Evolutionary conservation across 2,888 invertebrate genomes (phyloP).

Genomic region (Orthosia cruda): DNA sequence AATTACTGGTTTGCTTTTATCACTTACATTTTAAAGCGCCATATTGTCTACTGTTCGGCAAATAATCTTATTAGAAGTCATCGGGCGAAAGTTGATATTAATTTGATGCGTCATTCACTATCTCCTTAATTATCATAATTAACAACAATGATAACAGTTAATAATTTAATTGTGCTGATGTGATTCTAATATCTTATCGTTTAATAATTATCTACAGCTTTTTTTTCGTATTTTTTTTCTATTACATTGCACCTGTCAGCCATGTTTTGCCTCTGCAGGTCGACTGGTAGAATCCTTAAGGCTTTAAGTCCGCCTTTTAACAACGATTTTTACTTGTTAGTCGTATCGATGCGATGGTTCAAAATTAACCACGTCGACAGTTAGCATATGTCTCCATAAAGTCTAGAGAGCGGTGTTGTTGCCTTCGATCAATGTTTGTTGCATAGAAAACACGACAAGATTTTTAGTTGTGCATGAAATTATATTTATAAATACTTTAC

Average conservation of each 20-base stretch:
- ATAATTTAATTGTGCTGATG: background rate
- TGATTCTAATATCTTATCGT: background rate
- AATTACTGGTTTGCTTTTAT: constrained; percentile 6
- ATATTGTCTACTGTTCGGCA: background rate
- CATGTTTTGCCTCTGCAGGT: background rate
- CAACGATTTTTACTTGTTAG: background rate
- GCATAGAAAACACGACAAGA: too few relatives aligned
- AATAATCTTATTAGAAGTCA: background rate
- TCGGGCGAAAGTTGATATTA: background rate
- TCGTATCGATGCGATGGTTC: too few relatives aligned
- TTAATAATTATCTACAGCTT: background rate
- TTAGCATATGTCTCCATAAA: too few relatives aligned
- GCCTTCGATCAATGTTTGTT: too few relatives aligned
- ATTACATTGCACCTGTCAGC: background rate
- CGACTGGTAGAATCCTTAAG: background rate
- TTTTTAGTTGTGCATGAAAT: background rate
- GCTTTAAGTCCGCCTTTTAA: background rate
- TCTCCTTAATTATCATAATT: constrained; percentile 18
- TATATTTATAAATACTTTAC: too few relatives aligned
- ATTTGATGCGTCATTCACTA: background rate
- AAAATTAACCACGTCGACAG: too few relatives aligned
- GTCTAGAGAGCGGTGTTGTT: too few relatives aligned
- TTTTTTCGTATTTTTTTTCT: background rate
- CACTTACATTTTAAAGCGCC: constrained; percentile 1
- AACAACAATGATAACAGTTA: constrained; percentile 4